Base-by-base conservation (phyloP, 2,888 invertebrate species). In the Tipula lateralis region DNA sequence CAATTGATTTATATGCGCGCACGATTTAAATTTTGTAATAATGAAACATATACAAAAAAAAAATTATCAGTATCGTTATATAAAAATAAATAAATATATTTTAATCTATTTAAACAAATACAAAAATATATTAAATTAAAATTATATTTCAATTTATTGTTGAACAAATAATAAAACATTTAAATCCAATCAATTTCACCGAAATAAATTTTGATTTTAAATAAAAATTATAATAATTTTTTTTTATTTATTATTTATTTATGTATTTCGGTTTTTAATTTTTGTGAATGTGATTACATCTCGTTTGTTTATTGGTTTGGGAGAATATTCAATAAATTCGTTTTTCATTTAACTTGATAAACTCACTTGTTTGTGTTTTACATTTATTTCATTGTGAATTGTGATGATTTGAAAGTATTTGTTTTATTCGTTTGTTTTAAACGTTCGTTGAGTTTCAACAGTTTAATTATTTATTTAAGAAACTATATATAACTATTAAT, bases 151-250 rank as follows among this genome's bases (percentile, higher is more conserved):
- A 66, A 66, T 66, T 66, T 66, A 66, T 66, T 66, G 66, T 66
- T 66, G 66, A 24, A 66, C 66, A 66, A 66, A 66, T 66, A 66
- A 66, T 66, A 66, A 66, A 66, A 66, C 66, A 66, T 66, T 66
- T 24, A 66, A 66, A 66, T 66, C 66, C 66, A 66, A 66, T 66
- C 66, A 66, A 66, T 66, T 66, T 66, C 66, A 66, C 66, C 66
- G 12, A 66, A 66, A 66, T 66, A 66, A 24, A 24, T 24, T 66
- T 24, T 66, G 66, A 66, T 66, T 66, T 66, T 66, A 24, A 66
- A 24, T 24, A 9, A 24, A 66, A 66, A 66, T 66, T 66, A 66
- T 66, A 24, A 66, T 66, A 44, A 44, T 44, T 44, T 44, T 44
- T 44, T 13, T 0, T 66, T 24, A 7, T 66, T 66, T 66, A 7